Percentiles rank a stretch among this genome's conserved stretches.
Evolutionary conservation across 92 coral and sea anemone species (phyloP).

Genomic region (Micromussa lordhowensis): DNA sequence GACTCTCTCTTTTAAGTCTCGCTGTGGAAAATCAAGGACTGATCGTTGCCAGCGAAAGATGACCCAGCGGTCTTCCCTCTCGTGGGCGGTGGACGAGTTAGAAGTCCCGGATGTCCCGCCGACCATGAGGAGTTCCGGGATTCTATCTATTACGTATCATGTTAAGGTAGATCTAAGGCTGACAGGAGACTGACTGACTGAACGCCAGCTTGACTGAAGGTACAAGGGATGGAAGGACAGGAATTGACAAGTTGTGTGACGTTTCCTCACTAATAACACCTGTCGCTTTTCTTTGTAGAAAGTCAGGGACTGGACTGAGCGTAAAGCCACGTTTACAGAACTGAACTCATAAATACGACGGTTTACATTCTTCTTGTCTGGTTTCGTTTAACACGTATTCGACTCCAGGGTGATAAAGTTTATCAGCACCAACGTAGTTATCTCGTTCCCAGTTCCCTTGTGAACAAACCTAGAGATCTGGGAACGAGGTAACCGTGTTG

Average conservation of each 20-base stretch:
- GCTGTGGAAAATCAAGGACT: constrained; percentile 70
- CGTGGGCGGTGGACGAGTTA: constrained; percentile 76
- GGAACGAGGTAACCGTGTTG: background rate
- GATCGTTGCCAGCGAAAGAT: constrained; percentile 70
- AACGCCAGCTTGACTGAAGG: constrained; percentile 4
- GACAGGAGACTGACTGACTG: constrained; percentile 28
- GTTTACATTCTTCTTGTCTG: too few relatives aligned
- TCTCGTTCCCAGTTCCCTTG: too few relatives aligned
- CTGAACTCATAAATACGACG: too few relatives aligned
- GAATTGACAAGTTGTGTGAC: constrained; percentile 14
- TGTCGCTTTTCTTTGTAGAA: too few relatives aligned
- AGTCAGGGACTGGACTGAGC: too few relatives aligned
- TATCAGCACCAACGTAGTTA: too few relatives aligned
- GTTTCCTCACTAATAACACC: background rate
- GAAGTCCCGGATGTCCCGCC: constrained; percentile 92
- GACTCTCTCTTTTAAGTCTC: constrained; percentile 70
- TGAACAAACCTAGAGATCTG: too few relatives aligned
- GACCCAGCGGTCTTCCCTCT: constrained; percentile 73
- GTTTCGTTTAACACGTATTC: too few relatives aligned
- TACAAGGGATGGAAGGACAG: background rate
- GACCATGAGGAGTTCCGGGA: constrained; percentile 89
- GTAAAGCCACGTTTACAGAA: too few relatives aligned
- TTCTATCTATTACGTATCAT: constrained; percentile 76
- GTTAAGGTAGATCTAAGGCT: constrained; percentile 71
- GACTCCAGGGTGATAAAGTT: too few relatives aligned